Evolutionary conservation across 2,113 vertebrate species (phyloP).

Genomic region (Sorex araneus): DNA sequence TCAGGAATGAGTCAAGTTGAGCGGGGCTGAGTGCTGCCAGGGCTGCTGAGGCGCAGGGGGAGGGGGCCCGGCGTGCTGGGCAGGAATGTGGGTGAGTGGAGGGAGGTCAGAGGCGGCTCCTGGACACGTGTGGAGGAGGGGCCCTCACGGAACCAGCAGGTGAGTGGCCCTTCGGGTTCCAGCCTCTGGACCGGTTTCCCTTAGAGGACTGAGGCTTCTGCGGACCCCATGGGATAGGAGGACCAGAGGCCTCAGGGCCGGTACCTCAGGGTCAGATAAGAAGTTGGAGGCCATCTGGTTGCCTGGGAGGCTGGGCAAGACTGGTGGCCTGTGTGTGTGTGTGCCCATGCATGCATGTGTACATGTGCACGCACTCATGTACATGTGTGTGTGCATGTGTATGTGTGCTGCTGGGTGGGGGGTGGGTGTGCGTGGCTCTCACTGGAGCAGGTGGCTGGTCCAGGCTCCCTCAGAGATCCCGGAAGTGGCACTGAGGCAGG

Average conservation of each 20-base stretch:
- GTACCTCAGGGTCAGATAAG: background rate
- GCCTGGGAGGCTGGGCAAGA: background rate
- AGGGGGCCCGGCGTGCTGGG: background rate
- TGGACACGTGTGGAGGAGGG: background rate
- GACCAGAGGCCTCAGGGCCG: background rate
- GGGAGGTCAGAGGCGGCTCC: constrained; percentile 58
- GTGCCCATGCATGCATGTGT: too few species aligned
- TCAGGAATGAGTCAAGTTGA: constrained; percentile 66
- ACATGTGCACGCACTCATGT: too few species aligned
- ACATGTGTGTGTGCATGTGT: too few species aligned
- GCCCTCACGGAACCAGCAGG: background rate
- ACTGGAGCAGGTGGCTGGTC: too few species aligned
- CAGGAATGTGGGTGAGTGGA: constrained; percentile 33
- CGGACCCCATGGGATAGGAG: background rate
- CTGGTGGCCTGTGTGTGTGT: background rate
- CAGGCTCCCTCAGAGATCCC: background rate
- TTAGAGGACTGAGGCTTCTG: background rate
- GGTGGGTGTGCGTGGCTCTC: too few species aligned
- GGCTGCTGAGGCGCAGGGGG: background rate
- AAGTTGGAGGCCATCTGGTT: background rate
- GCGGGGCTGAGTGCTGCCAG: background rate
- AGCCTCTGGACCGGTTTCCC: background rate
- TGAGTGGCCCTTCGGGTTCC: constrained; percentile 1
- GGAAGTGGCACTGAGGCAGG: background rate
- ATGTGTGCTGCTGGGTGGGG: too few species aligned